phyloP scores from a whole-genome alignment of 1,140 invertebrate species.

The Pristionchus pacificus region DNA sequence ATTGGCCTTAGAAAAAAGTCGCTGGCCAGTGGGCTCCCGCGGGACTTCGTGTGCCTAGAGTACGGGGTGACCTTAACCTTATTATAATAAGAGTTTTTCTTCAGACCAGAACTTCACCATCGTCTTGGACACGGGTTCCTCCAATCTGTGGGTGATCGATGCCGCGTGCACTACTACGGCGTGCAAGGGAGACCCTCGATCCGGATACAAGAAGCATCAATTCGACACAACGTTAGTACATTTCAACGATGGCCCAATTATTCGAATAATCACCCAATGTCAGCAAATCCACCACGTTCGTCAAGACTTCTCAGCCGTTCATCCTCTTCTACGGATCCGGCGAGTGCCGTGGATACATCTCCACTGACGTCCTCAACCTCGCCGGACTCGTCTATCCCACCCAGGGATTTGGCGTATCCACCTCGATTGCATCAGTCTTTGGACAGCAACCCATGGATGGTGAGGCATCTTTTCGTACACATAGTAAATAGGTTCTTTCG shows the following conservation, averaged over 20 bases:
- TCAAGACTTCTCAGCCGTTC: not conserved
- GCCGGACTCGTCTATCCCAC: not conserved
- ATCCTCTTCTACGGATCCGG: conserved; percentile 12
- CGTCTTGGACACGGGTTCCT: conserved; percentile 13
- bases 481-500: not conserved
- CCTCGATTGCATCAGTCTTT: conserved; percentile 5
- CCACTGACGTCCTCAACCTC: conserved; percentile 5
- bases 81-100: not conserved
- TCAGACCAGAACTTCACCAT: conserved; percentile 8
- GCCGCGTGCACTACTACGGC: not conserved
- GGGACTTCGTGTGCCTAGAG: too few relatives aligned
- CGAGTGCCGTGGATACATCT: conserved; percentile 2
- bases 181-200: conserved; percentile 1
- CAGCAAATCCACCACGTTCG: not conserved
- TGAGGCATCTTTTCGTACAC: not conserved
- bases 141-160: conserved; percentile 12
- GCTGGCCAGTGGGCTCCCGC: too few relatives aligned
- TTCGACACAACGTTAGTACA: not conserved
- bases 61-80: too few relatives aligned
- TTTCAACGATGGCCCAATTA: too few relatives aligned
- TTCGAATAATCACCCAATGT: not conserved
- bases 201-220: not conserved
- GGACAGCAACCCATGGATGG: conserved; percentile 13
- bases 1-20: too few relatives aligned
- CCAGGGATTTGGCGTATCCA: conserved; percentile 4